Evolutionary conservation across 2,113 vertebrate species (phyloP).

Genomic region (Cygnus buccinator): DNA sequence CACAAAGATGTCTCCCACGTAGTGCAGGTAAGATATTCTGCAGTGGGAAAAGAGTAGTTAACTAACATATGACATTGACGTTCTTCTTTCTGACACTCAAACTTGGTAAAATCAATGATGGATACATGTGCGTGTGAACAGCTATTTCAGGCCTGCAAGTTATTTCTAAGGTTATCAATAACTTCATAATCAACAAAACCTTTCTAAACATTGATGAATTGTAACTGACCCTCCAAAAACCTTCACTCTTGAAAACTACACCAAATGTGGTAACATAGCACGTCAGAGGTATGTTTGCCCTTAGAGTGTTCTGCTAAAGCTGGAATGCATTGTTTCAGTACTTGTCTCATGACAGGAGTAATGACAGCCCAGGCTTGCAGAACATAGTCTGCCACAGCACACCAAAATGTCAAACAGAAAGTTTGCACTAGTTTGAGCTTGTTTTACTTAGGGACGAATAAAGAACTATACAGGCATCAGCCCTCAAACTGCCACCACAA

Average conservation of each 20-base stretch:
- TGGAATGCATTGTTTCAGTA: background rate
- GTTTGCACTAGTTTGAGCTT: background rate
- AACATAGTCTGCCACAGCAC: background rate
- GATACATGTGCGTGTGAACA: fast-evolving
- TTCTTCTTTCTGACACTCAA: background rate
- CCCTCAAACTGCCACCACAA: background rate
- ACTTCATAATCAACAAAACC: background rate
- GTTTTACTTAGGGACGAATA: background rate
- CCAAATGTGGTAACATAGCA: background rate
- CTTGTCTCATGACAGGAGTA: background rate
- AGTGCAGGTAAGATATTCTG: background rate
- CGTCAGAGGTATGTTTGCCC: background rate
- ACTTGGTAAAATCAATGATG: background rate
- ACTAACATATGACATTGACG: background rate
- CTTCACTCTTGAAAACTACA: background rate
- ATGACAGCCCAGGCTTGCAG: background rate
- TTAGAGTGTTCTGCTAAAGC: background rate
- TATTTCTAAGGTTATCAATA: background rate
- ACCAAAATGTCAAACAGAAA: background rate
- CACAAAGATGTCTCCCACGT: background rate
- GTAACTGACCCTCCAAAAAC: background rate
- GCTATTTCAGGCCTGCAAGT: background rate
- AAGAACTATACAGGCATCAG: background rate
- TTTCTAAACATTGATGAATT: background rate
- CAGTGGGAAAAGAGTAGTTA: too few relatives aligned